Base-by-base conservation (phyloP, 1,140 invertebrate genomes). In the Sminthurides bifidus region DNA sequence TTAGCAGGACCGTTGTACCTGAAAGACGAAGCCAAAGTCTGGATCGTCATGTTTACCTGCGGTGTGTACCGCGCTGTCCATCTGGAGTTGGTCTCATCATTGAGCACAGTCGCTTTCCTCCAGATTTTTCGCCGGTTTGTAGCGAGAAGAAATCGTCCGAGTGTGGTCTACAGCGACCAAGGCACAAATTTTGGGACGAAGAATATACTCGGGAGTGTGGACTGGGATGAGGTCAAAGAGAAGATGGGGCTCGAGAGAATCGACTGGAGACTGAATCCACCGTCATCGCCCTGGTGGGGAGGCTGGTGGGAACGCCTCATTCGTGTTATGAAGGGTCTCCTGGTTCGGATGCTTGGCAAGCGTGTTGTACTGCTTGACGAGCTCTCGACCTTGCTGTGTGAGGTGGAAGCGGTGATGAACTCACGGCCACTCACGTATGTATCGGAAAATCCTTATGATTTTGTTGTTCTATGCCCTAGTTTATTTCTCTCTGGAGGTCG, bases 1-100 rank as follows among this genome's bases (percentile, higher is more conserved):
- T 61, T 69, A 17, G 64, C 68, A 0, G 67, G 66, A 0, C 68
- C 66, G 0, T 30, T 70, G 10, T 65, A 45, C 40, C 31, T 70
- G 3, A 67, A 64, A 51, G 58, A 57, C 14, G 49, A 40, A 19
- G 12, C 54, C 45, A 68, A 68, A 33, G 55, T 58, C 1, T 72
- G 68, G 66, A 63, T 71, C 2, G 58, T 55, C 12, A 3, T 75
- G 5, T 71, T 71, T 35, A 74, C 69, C 0, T 71, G 68, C 43
- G 50, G 66, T 62, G 29, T 65, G 46, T 41, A 69, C 66, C 61
- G 72, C 45, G 73, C 72, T 0, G 62, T 75, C 1, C 73, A 76
- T 54, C 21, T 75, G 23, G 67, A 68, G 51, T 29, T 66, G 3
- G 46, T 61, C 0, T 27, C 37, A 2, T 49, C 56, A 21, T 40